Evolutionary conservation across 2,888 invertebrate species (phyloP).

Genomic region (Drosophila algonquin): DNA sequence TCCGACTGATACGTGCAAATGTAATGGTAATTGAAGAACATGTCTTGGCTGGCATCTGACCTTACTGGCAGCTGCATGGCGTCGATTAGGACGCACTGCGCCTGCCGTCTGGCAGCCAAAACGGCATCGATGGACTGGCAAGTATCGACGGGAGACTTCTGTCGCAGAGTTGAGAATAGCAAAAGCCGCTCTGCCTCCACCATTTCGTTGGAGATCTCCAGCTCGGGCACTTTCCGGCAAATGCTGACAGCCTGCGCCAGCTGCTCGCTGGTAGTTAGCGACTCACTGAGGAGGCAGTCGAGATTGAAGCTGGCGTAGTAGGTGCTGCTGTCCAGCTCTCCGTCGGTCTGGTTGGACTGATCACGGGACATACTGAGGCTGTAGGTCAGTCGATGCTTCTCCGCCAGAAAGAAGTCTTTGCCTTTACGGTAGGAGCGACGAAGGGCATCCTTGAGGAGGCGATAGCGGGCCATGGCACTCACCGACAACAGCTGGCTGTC

Average conservation of each 20-base stretch:
- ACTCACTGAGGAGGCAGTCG: constrained; percentile 71
- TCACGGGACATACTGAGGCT: constrained; percentile 65
- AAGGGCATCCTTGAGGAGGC: constrained; percentile 78
- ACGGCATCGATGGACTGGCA: constrained; percentile 5
- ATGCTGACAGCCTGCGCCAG: constrained; percentile 84
- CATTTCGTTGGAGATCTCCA: constrained; percentile 84
- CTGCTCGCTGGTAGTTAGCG: constrained; percentile 79
- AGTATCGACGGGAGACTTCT: neutral
- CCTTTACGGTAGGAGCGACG: constrained; percentile 82
- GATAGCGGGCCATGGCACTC: constrained; percentile 73
- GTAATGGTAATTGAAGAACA: constrained; percentile 83
- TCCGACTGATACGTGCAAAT: constrained; percentile 82
- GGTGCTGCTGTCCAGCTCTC: constrained; percentile 58
- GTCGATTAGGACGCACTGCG: constrained; percentile 69
- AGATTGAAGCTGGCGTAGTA: constrained; percentile 70
- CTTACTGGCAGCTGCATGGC: constrained; percentile 79
- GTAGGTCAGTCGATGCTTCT: constrained; percentile 73
- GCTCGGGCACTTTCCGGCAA: constrained; percentile 84
- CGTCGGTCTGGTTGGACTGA: constrained; percentile 62
- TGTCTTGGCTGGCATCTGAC: constrained; percentile 75
- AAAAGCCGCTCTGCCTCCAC: constrained; percentile 85
- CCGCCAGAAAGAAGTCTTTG: constrained; percentile 73
- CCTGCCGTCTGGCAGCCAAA: constrained; percentile 25
- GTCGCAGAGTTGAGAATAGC: constrained; percentile 81
- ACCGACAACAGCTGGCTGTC: constrained; percentile 61